Conservation (phyloP, 2,888 invertebrate species). For the Camponotus fellah region DNA sequence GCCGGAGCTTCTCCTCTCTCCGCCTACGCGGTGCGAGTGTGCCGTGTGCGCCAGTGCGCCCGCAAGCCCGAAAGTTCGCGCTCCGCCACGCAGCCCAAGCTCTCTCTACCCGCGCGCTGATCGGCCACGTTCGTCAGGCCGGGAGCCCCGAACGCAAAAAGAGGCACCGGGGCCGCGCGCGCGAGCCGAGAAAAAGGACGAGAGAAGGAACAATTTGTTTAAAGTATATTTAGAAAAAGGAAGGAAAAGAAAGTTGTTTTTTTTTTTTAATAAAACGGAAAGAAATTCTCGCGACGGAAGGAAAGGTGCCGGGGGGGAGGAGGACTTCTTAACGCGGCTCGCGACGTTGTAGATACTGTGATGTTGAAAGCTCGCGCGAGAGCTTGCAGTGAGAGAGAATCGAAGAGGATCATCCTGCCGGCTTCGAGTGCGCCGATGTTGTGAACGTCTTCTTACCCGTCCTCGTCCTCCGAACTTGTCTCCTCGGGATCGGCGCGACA, state of each 20-base stretch:
- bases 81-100: slow-evolving; percentile 79
- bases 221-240: slow-evolving; percentile 40
- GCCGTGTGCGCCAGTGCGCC: slow-evolving; percentile 85
- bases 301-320: slow-evolving; percentile 31
- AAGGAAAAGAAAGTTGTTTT: neutral
- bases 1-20: slow-evolving; percentile 83
- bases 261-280: slow-evolving; percentile 30
- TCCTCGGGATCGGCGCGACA: slow-evolving; percentile 70
- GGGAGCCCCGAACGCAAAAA: slow-evolving; percentile 74
- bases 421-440: slow-evolving; percentile 70
- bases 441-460: slow-evolving; percentile 68
- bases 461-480: slow-evolving; percentile 73
- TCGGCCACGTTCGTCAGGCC: slow-evolving; percentile 78
- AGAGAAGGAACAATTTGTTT: slow-evolving; percentile 48
- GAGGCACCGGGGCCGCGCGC: slow-evolving; percentile 76
- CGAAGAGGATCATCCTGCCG: slow-evolving; percentile 62
- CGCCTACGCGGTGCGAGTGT: slow-evolving; percentile 84
- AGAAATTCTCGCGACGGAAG: slow-evolving; percentile 31
- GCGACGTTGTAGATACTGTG: slow-evolving; percentile 52
- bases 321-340: slow-evolving; percentile 42
- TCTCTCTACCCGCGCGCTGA: slow-evolving; percentile 78
- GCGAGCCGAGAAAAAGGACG: slow-evolving; percentile 65
- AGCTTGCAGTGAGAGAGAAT: slow-evolving; percentile 69
- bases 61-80: slow-evolving; percentile 86
- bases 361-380: slow-evolving; percentile 50